Base-by-base conservation (phyloP, 2,113 vertebrate species). In the Plecotus auritus region DNA sequence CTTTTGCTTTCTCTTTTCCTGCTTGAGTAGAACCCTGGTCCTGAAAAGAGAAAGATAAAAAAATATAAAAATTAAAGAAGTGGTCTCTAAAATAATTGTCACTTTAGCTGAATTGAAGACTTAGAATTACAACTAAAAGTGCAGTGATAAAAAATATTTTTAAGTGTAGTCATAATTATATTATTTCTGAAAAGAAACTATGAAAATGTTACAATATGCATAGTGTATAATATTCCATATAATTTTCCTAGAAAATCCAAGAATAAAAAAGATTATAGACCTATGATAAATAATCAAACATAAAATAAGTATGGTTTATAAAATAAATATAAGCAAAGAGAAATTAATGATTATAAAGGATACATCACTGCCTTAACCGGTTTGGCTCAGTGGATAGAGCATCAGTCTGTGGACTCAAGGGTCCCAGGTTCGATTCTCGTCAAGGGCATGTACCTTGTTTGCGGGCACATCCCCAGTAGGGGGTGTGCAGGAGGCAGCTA, bases 1-100 rank as follows among this genome's bases (percentile, higher is more conserved):
- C 90, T 99, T 99, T 97, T 98, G 99, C 20, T 97, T 98, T 96
- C 99, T 99, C 86, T 98, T 98, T 92, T 98, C 99, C 97, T 99
- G 97, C 96, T 99, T 98, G 42, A 99, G 84, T 88, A 99, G 98
- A 96, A 97, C 99, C 96, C 99, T 99, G 97, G 85, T 61, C 82
- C 95, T 97, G 51, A 90, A 96, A 90, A 91, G 18, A 18, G 6
- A 93, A 70, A 10, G 26, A 81, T 83, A 80, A 90, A 90, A 90
- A 92, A 3, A 80, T 40, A 64, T 2, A 95, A 11, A 61, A 7
- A 83, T 70, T 74, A 92, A 82, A 85, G 37, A 91, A 66, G 23
- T 45, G 56, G 23, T 66, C 56, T 92, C 59, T 76, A 83, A 90
- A 32, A 88, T 3, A 54, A 91, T 0, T 76, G 47, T 1, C 56